These are phyloP conservation scores for Myotis brandtii DNA, from an alignment of 2,113 vertebrate species.

Conservation along the genomic window DNA sequence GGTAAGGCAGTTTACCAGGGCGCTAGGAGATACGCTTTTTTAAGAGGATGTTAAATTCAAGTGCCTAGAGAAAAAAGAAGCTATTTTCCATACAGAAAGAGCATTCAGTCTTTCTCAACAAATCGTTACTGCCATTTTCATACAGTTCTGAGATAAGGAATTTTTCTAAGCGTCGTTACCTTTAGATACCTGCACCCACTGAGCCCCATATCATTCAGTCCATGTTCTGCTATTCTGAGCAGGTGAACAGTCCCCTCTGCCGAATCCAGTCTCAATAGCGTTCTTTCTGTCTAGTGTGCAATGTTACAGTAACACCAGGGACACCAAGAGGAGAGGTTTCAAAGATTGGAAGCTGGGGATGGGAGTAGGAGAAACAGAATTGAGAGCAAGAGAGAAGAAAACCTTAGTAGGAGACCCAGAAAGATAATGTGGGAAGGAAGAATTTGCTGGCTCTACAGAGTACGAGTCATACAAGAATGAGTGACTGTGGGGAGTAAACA, in stretches of 20 bases:
- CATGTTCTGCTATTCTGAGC: not conserved
- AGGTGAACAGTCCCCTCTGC: not conserved
- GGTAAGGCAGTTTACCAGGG: not conserved
- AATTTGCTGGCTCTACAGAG: not conserved
- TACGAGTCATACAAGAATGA: not conserved
- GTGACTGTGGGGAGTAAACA: not conserved
- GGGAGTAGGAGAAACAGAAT: not conserved
- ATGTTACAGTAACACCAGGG: not conserved
- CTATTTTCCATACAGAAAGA: not conserved
- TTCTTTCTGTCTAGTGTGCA: not conserved
- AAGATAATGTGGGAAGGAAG: not conserved
- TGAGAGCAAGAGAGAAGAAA: not conserved
- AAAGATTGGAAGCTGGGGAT: not conserved
- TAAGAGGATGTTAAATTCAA: not conserved
- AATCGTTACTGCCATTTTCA: conserved; percentile 27
- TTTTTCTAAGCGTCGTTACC: not conserved
- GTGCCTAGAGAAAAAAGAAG: not conserved
- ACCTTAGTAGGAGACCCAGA: not conserved
- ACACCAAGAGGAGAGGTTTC: not conserved
- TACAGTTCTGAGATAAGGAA: not conserved
- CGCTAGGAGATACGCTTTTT: not conserved
- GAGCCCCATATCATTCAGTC: not conserved
- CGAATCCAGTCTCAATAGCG: not conserved
- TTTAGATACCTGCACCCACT: not conserved
- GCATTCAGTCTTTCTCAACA: not conserved